Percentiles rank a stretch among this genome's conserved stretches.
Evolutionary conservation across 1,140 invertebrate genomes (phyloP).

Genomic region (Lasaia peninsularis): DNA sequence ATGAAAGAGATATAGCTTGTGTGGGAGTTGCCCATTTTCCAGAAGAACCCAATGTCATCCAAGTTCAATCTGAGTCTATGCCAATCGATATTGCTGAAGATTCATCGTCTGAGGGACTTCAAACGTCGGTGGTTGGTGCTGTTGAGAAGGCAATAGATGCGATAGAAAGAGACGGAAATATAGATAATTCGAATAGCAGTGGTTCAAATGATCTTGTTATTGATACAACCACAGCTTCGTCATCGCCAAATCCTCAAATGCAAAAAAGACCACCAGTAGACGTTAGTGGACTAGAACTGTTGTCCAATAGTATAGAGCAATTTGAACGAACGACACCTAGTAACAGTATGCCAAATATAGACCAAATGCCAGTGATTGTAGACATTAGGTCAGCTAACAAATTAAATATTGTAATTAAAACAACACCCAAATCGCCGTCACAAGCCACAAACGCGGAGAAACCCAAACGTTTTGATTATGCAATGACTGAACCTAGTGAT

Average conservation of each 20-base stretch:
- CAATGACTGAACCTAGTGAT: constrained; percentile 35
- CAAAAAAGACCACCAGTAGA: constrained; percentile 75
- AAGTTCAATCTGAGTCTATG: constrained; percentile 39
- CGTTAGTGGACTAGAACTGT: constrained; percentile 86
- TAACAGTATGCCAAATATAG: constrained; percentile 50
- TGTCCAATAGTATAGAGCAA: constrained; percentile 89
- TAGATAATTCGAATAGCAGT: constrained; percentile 56
- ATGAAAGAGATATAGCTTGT: constrained; percentile 72
- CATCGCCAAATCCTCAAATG: constrained; percentile 32
- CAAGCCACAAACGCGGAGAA: constrained; percentile 40
- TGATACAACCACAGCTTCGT: constrained; percentile 52
- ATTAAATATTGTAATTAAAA: constrained; percentile 66
- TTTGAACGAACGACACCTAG: constrained; percentile 78
- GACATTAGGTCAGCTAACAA: constrained; percentile 58
- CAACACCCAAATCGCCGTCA: constrained; percentile 67
- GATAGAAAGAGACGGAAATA: constrained; percentile 59
- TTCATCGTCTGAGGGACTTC: constrained; percentile 51
- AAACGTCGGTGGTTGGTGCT: constrained; percentile 41
- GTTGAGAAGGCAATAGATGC: constrained; percentile 66
- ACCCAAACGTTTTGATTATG: constrained; percentile 61
- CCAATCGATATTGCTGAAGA: constrained; percentile 60
- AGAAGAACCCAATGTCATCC: constrained; percentile 42
- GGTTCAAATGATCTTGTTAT: constrained; percentile 61
- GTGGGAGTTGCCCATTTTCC: constrained; percentile 65
- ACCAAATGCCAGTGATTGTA: constrained; percentile 49